These are phyloP conservation scores for Aspidapion aeneum DNA, from an alignment of 2,888 invertebrate species.

Conservation along the genomic window DNA sequence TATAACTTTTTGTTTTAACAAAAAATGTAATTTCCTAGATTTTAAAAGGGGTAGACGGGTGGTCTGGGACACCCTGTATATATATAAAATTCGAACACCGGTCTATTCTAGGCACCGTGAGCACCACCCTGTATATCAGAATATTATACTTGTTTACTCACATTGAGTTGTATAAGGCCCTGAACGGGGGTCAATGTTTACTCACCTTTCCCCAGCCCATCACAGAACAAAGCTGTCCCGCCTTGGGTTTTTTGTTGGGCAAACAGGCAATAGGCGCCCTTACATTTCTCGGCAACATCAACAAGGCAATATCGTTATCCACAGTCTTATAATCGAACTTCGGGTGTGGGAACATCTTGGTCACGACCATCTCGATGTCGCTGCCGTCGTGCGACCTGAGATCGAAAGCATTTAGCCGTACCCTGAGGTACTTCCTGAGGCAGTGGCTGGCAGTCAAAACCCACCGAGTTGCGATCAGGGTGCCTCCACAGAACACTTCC, in stretches of 20 bases:
- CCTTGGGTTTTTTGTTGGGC: conserved; percentile 65
- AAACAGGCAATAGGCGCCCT: conserved; percentile 63
- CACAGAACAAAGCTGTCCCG: conserved; percentile 72
- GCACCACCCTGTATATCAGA: too few relatives aligned
- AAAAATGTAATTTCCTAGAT: too few relatives aligned
- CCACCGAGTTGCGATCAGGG: conserved; percentile 77
- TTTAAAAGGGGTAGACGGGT: too few relatives aligned
- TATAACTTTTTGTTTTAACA: too few relatives aligned
- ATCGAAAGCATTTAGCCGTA: conserved; percentile 85
- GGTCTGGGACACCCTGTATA: too few relatives aligned
- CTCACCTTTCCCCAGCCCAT: conserved; percentile 91
- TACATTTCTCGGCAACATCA: conserved; percentile 57
- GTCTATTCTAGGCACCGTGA: too few relatives aligned
- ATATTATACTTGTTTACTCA: too few relatives aligned
- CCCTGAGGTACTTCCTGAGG: conserved; percentile 70
- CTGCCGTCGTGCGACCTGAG: conserved; percentile 66
- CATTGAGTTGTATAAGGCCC: too few relatives aligned
- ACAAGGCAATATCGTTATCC: conserved; percentile 87
- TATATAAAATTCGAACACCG: too few relatives aligned
- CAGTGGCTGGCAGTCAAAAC: conserved; percentile 88
- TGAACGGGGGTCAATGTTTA: too few relatives aligned
- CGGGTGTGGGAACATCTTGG: conserved; percentile 76
- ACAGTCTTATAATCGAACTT: conserved; percentile 83
- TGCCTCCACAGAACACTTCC: conserved; percentile 90
- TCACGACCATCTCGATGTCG: conserved; percentile 73